A percentile compares a stretch with the other conserved stretches of the same genome.
Evolutionary conservation across 2,113 vertebrate species (phyloP).

Genomic region (Sprattus sprattus): DNA sequence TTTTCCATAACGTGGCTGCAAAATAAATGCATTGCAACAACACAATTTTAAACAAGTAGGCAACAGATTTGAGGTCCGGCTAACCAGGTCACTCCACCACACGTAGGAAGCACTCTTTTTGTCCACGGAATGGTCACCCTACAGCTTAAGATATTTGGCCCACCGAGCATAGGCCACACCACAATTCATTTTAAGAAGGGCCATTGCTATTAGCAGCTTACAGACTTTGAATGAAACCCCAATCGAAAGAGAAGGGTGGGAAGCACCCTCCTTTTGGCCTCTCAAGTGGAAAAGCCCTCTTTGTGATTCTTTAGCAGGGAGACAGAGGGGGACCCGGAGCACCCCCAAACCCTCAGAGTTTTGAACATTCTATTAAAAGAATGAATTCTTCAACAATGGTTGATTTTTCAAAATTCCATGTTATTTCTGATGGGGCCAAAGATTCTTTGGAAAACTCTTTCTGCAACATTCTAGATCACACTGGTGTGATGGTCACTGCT

Average conservation of each 20-base stretch:
- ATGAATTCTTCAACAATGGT: not conserved
- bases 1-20: not conserved
- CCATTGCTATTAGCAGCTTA: conserved; percentile 52
- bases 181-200: conserved; percentile 35
- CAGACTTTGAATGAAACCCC: conserved; percentile 42
- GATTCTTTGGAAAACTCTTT: not conserved
- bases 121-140: not conserved
- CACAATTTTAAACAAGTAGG: conserved; percentile 16
- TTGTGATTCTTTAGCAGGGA: conserved; percentile 58
- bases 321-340: conserved; percentile 39
- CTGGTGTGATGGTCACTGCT: not conserved
- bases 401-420: not conserved
- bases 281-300: conserved; percentile 43
- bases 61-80: not conserved
- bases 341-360: conserved; percentile 2
- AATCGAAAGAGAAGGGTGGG: conserved; percentile 2
- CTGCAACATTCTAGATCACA: not conserved
- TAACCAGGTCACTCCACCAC: not conserved
- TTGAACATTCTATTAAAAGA: not conserved
- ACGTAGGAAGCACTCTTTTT: not conserved
- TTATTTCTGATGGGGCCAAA: not conserved
- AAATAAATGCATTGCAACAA: conserved; percentile 24
- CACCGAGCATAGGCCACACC: not conserved
- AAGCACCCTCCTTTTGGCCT: conserved; percentile 42
- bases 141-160: not conserved